Percentiles rank a stretch among this genome's conserved stretches.
Conservation (phyloP, 2,888 invertebrate genomes). For the Criorhina ranunculi region DNA sequence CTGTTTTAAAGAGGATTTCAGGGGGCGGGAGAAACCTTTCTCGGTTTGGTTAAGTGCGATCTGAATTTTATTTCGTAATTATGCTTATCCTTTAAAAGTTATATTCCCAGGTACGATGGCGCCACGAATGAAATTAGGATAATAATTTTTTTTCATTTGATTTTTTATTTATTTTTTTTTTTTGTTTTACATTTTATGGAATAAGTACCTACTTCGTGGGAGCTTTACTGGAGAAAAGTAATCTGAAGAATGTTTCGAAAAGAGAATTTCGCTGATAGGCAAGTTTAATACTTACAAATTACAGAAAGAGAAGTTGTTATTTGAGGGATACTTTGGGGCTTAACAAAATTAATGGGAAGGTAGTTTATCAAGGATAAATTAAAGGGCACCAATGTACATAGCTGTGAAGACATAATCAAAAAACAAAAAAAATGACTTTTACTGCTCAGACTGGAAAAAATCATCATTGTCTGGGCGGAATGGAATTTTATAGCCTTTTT, state of each 20-base stretch:
- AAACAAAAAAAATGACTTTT: slow-evolving; percentile 25
- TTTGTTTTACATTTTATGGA: slow-evolving; percentile 6
- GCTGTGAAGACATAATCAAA: neutral
- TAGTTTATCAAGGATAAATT: slow-evolving; percentile 51
- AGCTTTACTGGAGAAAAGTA: slow-evolving; percentile 26
- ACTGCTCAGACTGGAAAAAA: neutral
- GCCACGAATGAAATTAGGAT: slow-evolving; percentile 42
- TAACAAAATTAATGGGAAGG: slow-evolving; percentile 32
- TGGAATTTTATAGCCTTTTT: slow-evolving; percentile 1
- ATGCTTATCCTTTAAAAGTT: slow-evolving; percentile 74
- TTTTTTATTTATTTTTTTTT: slow-evolving; percentile 7
- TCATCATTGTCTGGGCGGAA: neutral
- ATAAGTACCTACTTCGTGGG: slow-evolving; percentile 28
- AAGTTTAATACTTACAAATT: slow-evolving; percentile 51
- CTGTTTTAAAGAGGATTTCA: neutral
- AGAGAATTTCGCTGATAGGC: slow-evolving; percentile 41
- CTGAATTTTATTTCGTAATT: slow-evolving; percentile 72
- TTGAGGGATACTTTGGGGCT: slow-evolving; percentile 28
- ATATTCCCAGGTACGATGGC: slow-evolving; percentile 23
- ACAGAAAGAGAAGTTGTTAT: slow-evolving; percentile 20
- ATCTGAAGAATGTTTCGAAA: slow-evolving; percentile 51
- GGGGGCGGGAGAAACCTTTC: slow-evolving; percentile 18
- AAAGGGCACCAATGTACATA: neutral
- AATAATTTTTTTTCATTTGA: slow-evolving; percentile 40
- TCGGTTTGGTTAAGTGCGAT: slow-evolving; percentile 64